Percentiles rank a stretch among this genome's conserved stretches.
phyloP scores from a whole-genome alignment of 2,797 vertebrate species.

The Centropyge bicolor region DNA sequence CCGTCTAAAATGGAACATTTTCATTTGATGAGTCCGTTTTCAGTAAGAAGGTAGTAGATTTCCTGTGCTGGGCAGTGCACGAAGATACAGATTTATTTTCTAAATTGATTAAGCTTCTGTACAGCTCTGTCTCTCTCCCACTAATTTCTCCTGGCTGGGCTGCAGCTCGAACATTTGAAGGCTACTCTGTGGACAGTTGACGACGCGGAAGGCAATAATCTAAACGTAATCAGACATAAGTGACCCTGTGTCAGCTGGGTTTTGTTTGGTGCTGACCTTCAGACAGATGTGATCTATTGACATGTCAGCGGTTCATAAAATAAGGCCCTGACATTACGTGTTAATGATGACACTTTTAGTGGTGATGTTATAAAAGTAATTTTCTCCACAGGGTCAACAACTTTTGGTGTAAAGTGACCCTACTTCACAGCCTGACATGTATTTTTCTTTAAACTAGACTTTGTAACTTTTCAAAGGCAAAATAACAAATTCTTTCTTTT shows the following conservation, averaged over 20 bases:
- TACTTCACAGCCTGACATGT: too few species aligned
- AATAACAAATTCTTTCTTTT: background rate
- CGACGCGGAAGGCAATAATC: slow-evolving; percentile 8
- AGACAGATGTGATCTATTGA: background rate
- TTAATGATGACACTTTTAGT: background rate
- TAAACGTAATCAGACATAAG: background rate
- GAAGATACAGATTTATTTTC: slow-evolving; percentile 34
- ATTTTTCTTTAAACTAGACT: background rate
- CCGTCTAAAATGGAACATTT: slow-evolving; percentile 27
- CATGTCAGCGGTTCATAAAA: background rate
- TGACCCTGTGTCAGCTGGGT: background rate
- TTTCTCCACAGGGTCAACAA: background rate
- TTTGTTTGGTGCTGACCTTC: slow-evolving; percentile 4
- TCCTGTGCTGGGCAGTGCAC: slow-evolving; percentile 21
- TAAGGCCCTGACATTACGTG: background rate
- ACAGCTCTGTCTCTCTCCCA: background rate
- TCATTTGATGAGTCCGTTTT: slow-evolving; percentile 49
- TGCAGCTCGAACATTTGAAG: slow-evolving; percentile 9
- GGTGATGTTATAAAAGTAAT: background rate
- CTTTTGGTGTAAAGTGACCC: background rate
- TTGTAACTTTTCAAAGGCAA: background rate
- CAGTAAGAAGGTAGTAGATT: slow-evolving; percentile 23
- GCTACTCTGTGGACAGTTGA: background rate
- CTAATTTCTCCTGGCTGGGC: slow-evolving; percentile 14
- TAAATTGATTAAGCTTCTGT: background rate